Percentiles rank a stretch among this genome's conserved stretches.
phyloP scores from a whole-genome alignment of 1,140 invertebrate genomes.

The Drosophila kanapiae region DNA sequence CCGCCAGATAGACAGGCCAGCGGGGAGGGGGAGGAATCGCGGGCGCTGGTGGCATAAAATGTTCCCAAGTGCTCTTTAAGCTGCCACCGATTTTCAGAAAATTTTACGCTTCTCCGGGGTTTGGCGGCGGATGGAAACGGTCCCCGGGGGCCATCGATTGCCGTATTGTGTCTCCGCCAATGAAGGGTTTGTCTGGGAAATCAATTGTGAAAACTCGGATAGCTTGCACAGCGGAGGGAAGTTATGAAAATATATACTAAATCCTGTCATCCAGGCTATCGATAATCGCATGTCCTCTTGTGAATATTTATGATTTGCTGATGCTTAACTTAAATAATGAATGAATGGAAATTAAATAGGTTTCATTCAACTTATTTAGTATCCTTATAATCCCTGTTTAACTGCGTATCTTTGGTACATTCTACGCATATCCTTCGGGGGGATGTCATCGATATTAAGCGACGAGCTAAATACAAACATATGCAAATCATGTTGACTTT shows the following conservation, averaged over 20 bases:
- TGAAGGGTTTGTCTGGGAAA: constrained; percentile 21
- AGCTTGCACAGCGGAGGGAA: background rate
- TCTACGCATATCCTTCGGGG: background rate
- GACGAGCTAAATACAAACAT: constrained; percentile 43
- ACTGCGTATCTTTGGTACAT: background rate
- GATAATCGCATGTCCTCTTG: background rate
- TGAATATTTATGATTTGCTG: background rate
- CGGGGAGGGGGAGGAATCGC: background rate
- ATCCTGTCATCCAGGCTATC: background rate
- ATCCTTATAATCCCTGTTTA: background rate
- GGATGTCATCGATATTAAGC: constrained; percentile 16
- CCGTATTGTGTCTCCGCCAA: constrained; percentile 32
- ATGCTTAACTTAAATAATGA: background rate
- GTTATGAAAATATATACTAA: background rate
- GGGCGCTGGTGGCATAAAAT: constrained; percentile 13
- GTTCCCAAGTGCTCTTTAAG: constrained; percentile 33
- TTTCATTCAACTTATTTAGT: background rate
- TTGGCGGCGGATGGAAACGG: constrained; percentile 19
- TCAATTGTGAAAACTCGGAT: constrained; percentile 4
- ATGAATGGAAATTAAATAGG: background rate
- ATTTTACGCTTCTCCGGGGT: constrained; percentile 29
- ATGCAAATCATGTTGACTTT: constrained; percentile 60
- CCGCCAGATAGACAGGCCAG: constrained; percentile 12
- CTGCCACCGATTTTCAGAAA: constrained; percentile 37
- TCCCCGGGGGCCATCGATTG: constrained; percentile 52